Evolutionary conservation across 2,888 invertebrate genomes (phyloP).

Genomic region (Calameuta pallipes): DNA sequence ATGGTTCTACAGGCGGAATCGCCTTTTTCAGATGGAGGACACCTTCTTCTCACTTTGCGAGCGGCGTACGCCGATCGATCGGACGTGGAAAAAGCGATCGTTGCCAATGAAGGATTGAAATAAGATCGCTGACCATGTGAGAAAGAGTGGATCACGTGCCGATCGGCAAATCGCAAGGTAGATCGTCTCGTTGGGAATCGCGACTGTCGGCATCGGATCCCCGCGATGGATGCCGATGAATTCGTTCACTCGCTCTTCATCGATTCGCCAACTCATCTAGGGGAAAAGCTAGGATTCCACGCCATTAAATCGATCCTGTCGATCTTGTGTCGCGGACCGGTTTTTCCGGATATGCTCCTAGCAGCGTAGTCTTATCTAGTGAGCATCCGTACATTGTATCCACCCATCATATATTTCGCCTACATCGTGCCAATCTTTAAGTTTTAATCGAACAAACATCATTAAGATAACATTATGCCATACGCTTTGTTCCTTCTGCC

Average conservation of each 20-base stretch:
- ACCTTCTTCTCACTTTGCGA: conserved; percentile 3
- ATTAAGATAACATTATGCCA: neutral
- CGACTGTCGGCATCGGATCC: neutral
- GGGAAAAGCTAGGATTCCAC: neutral
- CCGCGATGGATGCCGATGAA: neutral
- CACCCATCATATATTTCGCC: neutral
- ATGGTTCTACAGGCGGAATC: conserved; percentile 1
- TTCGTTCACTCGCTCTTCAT: neutral
- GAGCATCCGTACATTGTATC: neutral
- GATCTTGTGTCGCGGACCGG: neutral
- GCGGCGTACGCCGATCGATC: conserved; percentile 2
- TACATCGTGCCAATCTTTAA: neutral
- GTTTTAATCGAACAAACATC: neutral
- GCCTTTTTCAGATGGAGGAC: conserved; percentile 8
- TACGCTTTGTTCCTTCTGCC: no score
- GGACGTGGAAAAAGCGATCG: conserved; percentile 6
- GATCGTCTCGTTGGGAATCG: neutral
- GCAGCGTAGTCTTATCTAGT: neutral
- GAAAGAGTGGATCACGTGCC: neutral
- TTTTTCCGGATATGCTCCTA: neutral
- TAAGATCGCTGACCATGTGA: conserved; percentile 3
- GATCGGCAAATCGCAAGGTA: conserved; percentile 6
- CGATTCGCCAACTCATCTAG: neutral
- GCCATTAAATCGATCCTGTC: neutral
- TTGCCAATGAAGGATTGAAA: conserved; percentile 7